A percentile compares a stretch with the other conserved stretches of the same genome.
These are phyloP conservation scores for Drosophila dunni DNA, from an alignment of 1,140 invertebrate species.

Conservation along the genomic window DNA sequence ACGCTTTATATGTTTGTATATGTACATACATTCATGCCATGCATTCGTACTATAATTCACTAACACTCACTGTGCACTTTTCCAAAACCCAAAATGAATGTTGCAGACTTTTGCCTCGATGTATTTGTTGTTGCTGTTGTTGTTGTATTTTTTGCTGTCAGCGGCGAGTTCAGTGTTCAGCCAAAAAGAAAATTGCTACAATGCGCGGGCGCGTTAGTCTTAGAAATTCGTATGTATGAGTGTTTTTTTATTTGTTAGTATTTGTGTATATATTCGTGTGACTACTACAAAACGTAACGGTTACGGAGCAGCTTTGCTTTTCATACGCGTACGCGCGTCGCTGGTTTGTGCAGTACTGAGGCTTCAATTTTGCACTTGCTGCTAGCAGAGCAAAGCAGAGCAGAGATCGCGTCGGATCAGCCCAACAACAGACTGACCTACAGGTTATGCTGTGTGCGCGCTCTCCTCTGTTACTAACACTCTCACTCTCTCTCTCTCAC, in stretches of 20 bases:
- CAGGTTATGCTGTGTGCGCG: conserved; percentile 20
- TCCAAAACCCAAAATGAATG: conserved; percentile 70
- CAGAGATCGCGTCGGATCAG: conserved; percentile 29
- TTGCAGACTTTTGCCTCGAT: conserved; percentile 48
- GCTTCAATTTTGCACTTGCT: conserved; percentile 65
- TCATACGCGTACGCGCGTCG: conserved; percentile 53
- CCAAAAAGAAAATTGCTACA: conserved; percentile 52
- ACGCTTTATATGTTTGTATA: neutral
- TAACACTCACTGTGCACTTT: conserved; percentile 77
- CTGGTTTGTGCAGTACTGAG: conserved; percentile 66
- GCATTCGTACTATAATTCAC: conserved; percentile 26
- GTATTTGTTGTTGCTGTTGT: conserved; percentile 20
- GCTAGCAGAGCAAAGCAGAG: conserved; percentile 56
- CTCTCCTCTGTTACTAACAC: neutral
- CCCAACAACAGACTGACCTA: conserved; percentile 32
- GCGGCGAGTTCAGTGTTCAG: conserved; percentile 49
- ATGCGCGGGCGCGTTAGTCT: conserved; percentile 55
- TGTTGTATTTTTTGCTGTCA: conserved; percentile 26
- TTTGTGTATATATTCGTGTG: conserved; percentile 45
- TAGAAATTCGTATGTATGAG: conserved; percentile 57
- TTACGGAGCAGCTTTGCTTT: conserved; percentile 53
- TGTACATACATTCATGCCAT: neutral
- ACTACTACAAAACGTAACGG: conserved; percentile 54
- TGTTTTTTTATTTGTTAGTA: conserved; percentile 38
- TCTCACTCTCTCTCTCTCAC: conserved; percentile 19